Evolutionary conservation across 2,888 invertebrate genomes (phyloP).

Genomic region (Ophion costatus): DNA sequence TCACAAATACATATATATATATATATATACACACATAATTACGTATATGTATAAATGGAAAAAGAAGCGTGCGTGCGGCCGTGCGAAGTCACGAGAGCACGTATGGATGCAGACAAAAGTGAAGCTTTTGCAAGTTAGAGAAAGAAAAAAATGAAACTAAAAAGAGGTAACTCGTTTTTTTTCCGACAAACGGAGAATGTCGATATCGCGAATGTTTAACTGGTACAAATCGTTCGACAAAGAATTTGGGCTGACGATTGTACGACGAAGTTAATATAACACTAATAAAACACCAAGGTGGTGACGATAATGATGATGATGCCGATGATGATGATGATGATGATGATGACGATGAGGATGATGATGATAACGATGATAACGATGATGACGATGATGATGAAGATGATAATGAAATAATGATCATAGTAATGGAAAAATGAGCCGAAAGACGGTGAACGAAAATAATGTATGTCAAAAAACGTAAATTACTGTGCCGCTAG

Average conservation of each 20-base stretch:
- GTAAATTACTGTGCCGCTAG: constrained; percentile 82
- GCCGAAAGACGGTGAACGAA: constrained; percentile 71
- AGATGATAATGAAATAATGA: constrained; percentile 50
- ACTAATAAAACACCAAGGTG: constrained; percentile 19
- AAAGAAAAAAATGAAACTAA: constrained; percentile 68
- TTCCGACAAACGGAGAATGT: constrained; percentile 68
- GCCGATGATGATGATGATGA: constrained; percentile 28
- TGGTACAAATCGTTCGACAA: constrained; percentile 65
- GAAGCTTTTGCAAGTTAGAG: constrained; percentile 72
- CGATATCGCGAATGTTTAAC: constrained; percentile 56
- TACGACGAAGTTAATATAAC: constrained; percentile 59
- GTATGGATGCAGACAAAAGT: constrained; percentile 69
- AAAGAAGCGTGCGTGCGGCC: constrained; percentile 72
- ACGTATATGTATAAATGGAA: constrained; percentile 48
- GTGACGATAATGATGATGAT: constrained; percentile 23
- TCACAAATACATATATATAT: constrained; percentile 35
- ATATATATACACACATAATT: not conserved
- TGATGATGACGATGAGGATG: constrained; percentile 42
- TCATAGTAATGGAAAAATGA: constrained; percentile 55
- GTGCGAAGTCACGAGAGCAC: constrained; percentile 74
- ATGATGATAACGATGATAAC: constrained; percentile 34
- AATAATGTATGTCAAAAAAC: constrained; percentile 80
- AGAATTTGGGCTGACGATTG: constrained; percentile 76
- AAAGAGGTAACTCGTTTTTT: constrained; percentile 65
- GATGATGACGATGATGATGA: constrained; percentile 21